Percentiles rank a stretch among this genome's conserved stretches.
Conservation (phyloP, 2,888 invertebrate genomes). For the Lasius platythorax region DNA sequence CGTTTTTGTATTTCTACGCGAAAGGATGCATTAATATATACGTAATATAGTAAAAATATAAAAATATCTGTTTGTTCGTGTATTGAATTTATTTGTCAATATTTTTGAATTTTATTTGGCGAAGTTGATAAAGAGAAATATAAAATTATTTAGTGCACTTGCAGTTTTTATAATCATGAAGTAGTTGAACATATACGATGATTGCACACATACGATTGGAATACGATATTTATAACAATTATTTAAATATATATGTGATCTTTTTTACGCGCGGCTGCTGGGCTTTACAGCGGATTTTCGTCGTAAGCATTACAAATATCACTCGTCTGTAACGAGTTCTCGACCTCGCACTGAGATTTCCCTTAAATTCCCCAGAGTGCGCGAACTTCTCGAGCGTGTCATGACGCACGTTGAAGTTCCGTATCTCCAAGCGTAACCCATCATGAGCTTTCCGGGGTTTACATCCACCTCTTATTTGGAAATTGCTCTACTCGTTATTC, state of each 20-base stretch:
- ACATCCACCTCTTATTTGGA: slow-evolving; percentile 50
- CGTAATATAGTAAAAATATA: not conserved
- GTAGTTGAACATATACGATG: not conserved
- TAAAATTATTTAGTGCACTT: slow-evolving; percentile 5
- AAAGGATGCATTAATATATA: not conserved
- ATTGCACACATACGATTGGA: no score
- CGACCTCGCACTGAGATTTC: slow-evolving; percentile 40
- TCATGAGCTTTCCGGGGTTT: slow-evolving; percentile 49
- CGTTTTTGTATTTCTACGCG: not conserved
- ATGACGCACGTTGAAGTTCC: slow-evolving; percentile 68
- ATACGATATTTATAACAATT: slow-evolving; percentile 18
- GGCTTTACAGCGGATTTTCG: slow-evolving; percentile 31
- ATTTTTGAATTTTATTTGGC: not conserved
- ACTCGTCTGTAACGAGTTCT: slow-evolving; percentile 52
- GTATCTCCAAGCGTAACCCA: slow-evolving; percentile 58
- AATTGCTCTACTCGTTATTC: slow-evolving; percentile 53
- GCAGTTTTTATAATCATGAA: not conserved
- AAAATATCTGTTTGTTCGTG: not conserved
- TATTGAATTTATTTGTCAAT: not conserved
- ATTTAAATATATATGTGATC: slow-evolving; percentile 8
- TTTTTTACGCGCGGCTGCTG: not conserved
- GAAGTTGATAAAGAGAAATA: not conserved
- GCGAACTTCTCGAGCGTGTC: slow-evolving; percentile 64
- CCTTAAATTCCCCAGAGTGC: slow-evolving; percentile 60
- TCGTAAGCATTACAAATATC: slow-evolving; percentile 54